Evolutionary conservation across 2,888 invertebrate genomes (phyloP), one percentile per base, ranked within the genome.

Genomic region (Subacronicta megacephala): DNA sequence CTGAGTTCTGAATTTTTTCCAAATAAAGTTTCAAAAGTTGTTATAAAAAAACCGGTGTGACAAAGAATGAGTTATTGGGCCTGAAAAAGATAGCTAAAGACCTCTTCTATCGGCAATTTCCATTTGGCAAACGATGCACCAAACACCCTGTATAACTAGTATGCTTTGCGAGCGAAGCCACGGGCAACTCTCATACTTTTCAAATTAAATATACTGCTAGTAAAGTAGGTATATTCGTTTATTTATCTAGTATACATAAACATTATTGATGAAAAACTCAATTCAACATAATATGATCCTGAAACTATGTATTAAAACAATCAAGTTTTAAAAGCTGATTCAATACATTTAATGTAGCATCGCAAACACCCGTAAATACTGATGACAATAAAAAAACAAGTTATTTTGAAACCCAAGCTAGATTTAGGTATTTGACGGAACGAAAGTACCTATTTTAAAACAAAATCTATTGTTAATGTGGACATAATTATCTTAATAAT

Each of bases 221-320:
- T 42, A 36, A 7, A 36, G 33, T n/a, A n/a, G n/a, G n/a, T 35
- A 46, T 40, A 50, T 68, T 42, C 45, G 16, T 52, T 67, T 68
- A 72, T 72, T 60, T 60, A 41, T 47, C 49, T 71, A 58, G 41
- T 69, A 43, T 68, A 68, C 53, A 68, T 41, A 67, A 72, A 51
- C 35, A 15, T 35, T 35, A 43, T 38, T 40, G 45, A 45, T 62
- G 46, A 58, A 71, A 52, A 45, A 38, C 13, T 38, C 46, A 52
- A 26, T 44, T 20, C 43, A 43, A 26, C 3, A 51, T 29, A 46
- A 15, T 40, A 40, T 17, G 12, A 61, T 31, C 44, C 33, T 41
- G 35, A 35, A 36, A 53, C 20, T 38, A 42, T n/a, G n/a, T n/a
- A n/a, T 43, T 17, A 29, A n/a, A 43, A 46, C 42, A 42, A 36